Conservation (phyloP, 2,797 vertebrate species). For the Toxotes lorentzi region DNA sequence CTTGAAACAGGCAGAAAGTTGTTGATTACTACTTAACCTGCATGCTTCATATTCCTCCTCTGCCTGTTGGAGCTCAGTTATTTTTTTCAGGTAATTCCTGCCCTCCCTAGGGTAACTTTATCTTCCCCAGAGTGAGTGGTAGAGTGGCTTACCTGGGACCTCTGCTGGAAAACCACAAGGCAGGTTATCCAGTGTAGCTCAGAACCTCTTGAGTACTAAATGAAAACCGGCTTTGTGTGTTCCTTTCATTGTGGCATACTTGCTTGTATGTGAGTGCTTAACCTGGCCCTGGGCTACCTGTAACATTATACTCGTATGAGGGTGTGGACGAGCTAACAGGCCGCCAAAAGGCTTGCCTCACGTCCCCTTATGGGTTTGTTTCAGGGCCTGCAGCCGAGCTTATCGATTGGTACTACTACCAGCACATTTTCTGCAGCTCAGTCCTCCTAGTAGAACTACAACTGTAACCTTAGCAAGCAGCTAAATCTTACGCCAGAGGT, state of each 20-base stretch:
- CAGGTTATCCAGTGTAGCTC: slow-evolving; percentile 35
- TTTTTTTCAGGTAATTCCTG: slow-evolving; percentile 19
- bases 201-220: slow-evolving; percentile 21
- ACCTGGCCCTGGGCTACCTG: slow-evolving; percentile 49
- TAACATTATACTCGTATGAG: slow-evolving; percentile 57
- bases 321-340: slow-evolving; percentile 45
- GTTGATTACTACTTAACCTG: slow-evolving; percentile 52
- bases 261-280: not conserved
- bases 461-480: slow-evolving; percentile 20
- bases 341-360: slow-evolving; percentile 35
- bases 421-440: slow-evolving; percentile 35
- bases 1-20: slow-evolving; percentile 36
- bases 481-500: slow-evolving; percentile 37
- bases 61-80: slow-evolving; percentile 13
- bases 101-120: slow-evolving; percentile 9
- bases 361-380: slow-evolving; percentile 39
- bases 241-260: slow-evolving; percentile 9
- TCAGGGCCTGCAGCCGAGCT: slow-evolving; percentile 27
- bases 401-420: slow-evolving; percentile 39
- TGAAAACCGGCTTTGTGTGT: slow-evolving; percentile 41
- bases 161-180: slow-evolving; percentile 32
- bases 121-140: slow-evolving; percentile 16
- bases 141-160: slow-evolving; percentile 26
- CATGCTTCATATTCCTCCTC: slow-evolving; percentile 24
- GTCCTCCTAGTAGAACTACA: slow-evolving; percentile 20